Conservation (phyloP, 2,888 invertebrate genomes). For the Boloria euphrosyne region DNA sequence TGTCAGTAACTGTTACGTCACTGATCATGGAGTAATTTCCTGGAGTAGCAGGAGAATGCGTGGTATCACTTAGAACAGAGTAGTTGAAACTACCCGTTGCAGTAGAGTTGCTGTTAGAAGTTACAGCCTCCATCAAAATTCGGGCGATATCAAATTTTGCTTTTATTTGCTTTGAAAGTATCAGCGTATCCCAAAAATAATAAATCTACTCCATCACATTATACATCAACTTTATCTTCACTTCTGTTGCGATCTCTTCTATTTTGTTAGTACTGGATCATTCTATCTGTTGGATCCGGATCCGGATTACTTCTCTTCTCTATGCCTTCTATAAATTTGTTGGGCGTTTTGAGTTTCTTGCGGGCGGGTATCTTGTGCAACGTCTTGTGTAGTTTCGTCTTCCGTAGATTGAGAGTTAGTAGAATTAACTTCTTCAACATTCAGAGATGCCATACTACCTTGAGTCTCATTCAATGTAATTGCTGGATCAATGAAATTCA, state of each 20-base stretch:
- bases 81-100: conserved; percentile 36
- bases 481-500: conserved; percentile 37
- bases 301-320: conserved; percentile 37
- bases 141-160: conserved; percentile 21
- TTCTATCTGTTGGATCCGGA: conserved; percentile 34
- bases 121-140: conserved; percentile 41
- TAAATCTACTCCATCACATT: no score
- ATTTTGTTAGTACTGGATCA: conserved; percentile 38
- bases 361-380: conserved; percentile 30
- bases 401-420: conserved; percentile 26
- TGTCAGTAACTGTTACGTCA: no score
- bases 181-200: no score
- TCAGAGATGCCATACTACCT: conserved; percentile 8
- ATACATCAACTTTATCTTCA: conserved; percentile 27
- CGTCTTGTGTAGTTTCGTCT: conserved; percentile 21
- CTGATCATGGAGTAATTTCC: no score
- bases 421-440: conserved; percentile 32
- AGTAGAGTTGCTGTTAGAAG: conserved; percentile 29
- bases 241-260: conserved; percentile 35
- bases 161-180: no score
- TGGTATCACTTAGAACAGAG: conserved; percentile 25
- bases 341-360: conserved; percentile 38
- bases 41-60: conserved; percentile 18
- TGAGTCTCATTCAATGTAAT: conserved; percentile 7
- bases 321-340: conserved; percentile 39